Percentiles rank a stretch among this genome's conserved stretches.
Conservation (phyloP, 2,797 vertebrate genomes). For the Semotilus atromaculatus region DNA sequence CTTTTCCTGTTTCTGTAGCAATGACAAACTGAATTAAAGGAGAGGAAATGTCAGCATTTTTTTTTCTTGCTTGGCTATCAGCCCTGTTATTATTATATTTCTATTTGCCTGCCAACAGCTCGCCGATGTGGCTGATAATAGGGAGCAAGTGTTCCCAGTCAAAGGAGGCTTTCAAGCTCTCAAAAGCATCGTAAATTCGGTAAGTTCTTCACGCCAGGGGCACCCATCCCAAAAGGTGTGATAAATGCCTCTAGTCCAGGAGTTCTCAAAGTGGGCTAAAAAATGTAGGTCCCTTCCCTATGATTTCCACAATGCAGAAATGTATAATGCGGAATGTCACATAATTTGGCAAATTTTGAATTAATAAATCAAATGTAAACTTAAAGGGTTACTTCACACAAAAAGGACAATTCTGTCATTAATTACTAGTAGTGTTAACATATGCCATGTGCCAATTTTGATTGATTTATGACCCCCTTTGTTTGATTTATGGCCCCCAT, state of each 20-base stretch:
- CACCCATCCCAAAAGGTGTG: background rate
- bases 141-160: constrained; percentile 94
- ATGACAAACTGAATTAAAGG: constrained; percentile 38
- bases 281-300: background rate
- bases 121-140: constrained; percentile 88
- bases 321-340: background rate
- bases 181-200: constrained; percentile 94
- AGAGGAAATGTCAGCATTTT: constrained; percentile 47
- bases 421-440: too few species aligned
- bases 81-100: constrained; percentile 23
- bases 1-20: constrained; percentile 37
- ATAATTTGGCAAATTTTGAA: background rate
- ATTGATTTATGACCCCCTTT: too few species aligned
- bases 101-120: constrained; percentile 78
- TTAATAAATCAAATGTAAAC: background rate
- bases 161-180: constrained; percentile 97
- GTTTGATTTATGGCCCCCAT: too few species aligned
- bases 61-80: constrained; percentile 28
- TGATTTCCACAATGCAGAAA: background rate
- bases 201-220: constrained; percentile 75
- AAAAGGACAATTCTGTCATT: too few species aligned
- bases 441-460: too few species aligned
- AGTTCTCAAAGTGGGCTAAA: background rate
- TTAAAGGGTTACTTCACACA: too few species aligned
- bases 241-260: background rate